Evolutionary conservation across 1,140 invertebrate species (phyloP).

Genomic region (Aleiodes sp.): DNA sequence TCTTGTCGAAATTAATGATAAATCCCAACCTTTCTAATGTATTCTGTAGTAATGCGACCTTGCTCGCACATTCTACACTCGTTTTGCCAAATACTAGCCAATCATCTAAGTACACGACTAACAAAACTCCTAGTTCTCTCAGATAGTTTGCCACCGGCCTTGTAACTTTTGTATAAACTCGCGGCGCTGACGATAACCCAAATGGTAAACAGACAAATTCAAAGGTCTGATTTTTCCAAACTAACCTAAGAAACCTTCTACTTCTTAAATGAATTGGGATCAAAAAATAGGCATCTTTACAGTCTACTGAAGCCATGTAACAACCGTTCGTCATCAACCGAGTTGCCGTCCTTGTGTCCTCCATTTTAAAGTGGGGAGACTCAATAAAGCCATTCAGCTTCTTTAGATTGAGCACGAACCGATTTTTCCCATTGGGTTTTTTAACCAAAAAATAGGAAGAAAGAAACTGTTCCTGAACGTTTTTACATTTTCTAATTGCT

Average conservation of each 20-base stretch:
- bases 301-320: background rate
- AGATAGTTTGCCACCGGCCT: background rate
- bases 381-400: constrained; percentile 6
- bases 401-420: constrained; percentile 20
- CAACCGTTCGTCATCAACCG: background rate
- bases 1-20: constrained; percentile 11
- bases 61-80: background rate
- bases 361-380: constrained; percentile 11
- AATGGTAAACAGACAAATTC: constrained; percentile 16
- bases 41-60: background rate
- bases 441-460: constrained; percentile 10
- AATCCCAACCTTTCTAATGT: background rate
- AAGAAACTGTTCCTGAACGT: background rate
- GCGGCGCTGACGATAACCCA: constrained; percentile 10
- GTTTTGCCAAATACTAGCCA: background rate
- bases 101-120: background rate
- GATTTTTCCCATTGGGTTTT: background rate
- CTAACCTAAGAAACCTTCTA: constrained; percentile 4
- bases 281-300: constrained; percentile 24
- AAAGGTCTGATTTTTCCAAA: background rate
- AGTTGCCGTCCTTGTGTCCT: constrained; percentile 6
- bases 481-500: background rate
- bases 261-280: background rate
- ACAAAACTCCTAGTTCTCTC: background rate
- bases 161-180: background rate